Evolutionary conservation across 2,888 invertebrate species (phyloP).

Genomic region (Agrotis segetum): DNA sequence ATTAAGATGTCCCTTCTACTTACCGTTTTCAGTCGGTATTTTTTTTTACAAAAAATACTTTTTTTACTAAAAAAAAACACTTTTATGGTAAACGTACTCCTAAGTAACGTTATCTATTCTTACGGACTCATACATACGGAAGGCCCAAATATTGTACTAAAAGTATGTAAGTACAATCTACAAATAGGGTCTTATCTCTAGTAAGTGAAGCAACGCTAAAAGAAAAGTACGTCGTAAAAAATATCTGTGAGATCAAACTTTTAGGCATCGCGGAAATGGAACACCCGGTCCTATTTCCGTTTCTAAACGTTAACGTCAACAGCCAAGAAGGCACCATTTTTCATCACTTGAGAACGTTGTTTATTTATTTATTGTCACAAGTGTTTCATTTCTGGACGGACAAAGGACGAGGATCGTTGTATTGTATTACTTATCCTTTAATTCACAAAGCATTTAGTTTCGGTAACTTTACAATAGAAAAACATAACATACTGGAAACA

Average conservation of each 20-base stretch:
- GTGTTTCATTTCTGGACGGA: not conserved
- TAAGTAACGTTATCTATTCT: no score
- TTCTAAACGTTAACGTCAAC: conserved; percentile 52
- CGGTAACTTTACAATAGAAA: not conserved
- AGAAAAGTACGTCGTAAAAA: conserved; percentile 33
- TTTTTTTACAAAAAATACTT: no score
- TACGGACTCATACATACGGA: not conserved
- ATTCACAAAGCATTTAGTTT: not conserved
- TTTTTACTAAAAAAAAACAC: no score
- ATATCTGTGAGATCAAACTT: conserved; percentile 53
- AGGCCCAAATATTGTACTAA: not conserved
- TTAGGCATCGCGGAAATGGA: conserved; percentile 57
- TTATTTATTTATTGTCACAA: conserved; percentile 42
- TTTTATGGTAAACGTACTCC: no score
- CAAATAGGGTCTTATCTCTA: conserved; percentile 37
- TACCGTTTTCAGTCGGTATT: no score
- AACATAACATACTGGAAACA: not conserved
- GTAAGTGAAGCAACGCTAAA: conserved; percentile 8
- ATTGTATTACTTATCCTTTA: not conserved
- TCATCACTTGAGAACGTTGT: conserved; percentile 15
- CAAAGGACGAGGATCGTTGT: not conserved
- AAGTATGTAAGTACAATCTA: conserved; percentile 29
- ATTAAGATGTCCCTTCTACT: no score
- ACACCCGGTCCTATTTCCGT: conserved; percentile 57
- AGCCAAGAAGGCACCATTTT: conserved; percentile 30